These are phyloP conservation scores for Trachelipus rathkii DNA, from an alignment of 1,140 invertebrate genomes.

Conservation along the genomic window DNA sequence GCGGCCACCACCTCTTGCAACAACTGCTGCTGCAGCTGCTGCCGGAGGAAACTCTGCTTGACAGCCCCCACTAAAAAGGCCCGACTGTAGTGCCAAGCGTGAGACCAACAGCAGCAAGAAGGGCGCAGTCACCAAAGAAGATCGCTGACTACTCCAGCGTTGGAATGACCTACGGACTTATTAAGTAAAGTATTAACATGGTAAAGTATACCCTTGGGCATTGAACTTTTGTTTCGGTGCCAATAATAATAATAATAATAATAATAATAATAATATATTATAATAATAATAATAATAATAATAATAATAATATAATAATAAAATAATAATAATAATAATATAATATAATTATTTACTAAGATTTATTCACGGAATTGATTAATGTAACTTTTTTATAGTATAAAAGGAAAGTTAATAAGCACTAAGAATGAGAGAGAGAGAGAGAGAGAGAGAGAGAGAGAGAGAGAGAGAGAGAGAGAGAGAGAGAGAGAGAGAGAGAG, in stretches of 20 bases:
- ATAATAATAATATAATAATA: too few relatives aligned
- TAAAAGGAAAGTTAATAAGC: too few relatives aligned
- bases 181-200: conserved; percentile 56
- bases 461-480: too few relatives aligned
- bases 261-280: too few relatives aligned
- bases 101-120: conserved; percentile 35
- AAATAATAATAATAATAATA: too few relatives aligned
- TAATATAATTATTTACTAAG: too few relatives aligned
- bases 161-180: conserved; percentile 61
- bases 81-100: conserved; percentile 57
- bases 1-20: conserved; percentile 50
- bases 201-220: not conserved
- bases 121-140: conserved; percentile 46
- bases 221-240: too few relatives aligned
- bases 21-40: conserved; percentile 52
- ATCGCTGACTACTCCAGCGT: conserved; percentile 46
- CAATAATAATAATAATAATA: conserved; percentile 1
- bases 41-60: conserved; percentile 54
- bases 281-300: conserved; percentile 1
- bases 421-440: too few relatives aligned
- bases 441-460: too few relatives aligned
- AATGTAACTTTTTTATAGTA: too few relatives aligned
- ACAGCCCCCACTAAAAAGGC: conserved; percentile 60
- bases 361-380: too few relatives aligned
- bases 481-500: too few relatives aligned